Evolutionary conservation across 2,888 invertebrate species (phyloP).

Genomic region (Microchrysa polita): DNA sequence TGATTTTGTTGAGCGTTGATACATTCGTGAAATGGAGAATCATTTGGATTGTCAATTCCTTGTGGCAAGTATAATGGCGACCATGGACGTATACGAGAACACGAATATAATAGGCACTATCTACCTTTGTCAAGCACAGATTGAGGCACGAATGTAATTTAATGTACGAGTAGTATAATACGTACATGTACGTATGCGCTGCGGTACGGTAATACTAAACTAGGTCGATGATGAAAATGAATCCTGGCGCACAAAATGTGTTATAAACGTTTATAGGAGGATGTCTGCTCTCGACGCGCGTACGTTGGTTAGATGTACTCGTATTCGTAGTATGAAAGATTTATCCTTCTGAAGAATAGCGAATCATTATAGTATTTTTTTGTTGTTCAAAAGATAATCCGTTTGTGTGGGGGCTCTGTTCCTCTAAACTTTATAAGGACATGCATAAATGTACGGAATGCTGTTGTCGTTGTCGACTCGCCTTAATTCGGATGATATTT

Average conservation of each 20-base stretch:
- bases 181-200: too few relatives aligned
- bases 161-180: too few relatives aligned
- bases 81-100: too few relatives aligned
- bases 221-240: constrained; percentile 27
- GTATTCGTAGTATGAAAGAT: background rate
- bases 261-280: background rate
- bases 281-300: background rate
- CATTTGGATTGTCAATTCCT: background rate
- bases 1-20: constrained; percentile 10
- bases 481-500: constrained; percentile 6
- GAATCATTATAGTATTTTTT: background rate
- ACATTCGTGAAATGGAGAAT: background rate
- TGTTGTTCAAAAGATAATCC: background rate
- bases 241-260: background rate
- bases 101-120: too few relatives aligned
- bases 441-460: constrained; percentile 15
- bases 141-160: too few relatives aligned
- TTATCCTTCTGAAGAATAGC: background rate
- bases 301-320: background rate
- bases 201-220: background rate
- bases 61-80: too few relatives aligned
- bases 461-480: background rate
- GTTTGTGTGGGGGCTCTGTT: background rate
- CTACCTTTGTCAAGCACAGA: too few relatives aligned
- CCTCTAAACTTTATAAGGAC: background rate